Conservation (phyloP, 2,888 invertebrate genomes). For the Automeris io region DNA sequence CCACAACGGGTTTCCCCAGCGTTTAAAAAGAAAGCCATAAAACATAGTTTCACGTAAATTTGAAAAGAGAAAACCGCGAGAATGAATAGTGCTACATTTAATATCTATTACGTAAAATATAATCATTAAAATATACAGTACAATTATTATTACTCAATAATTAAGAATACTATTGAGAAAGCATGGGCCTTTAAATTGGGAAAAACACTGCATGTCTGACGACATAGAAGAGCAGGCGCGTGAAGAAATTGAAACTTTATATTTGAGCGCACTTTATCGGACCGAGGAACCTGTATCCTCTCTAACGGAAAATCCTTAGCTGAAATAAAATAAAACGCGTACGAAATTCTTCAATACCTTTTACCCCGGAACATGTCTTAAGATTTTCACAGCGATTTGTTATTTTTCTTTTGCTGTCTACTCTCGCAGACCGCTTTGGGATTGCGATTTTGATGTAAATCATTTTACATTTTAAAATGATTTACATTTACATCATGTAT, state of each 20-base stretch:
- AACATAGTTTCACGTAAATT: too few species aligned
- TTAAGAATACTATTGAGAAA: too few species aligned
- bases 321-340: slow-evolving; percentile 58
- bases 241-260: slow-evolving; percentile 71
- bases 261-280: slow-evolving; percentile 68
- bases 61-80: too few species aligned
- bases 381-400: slow-evolving; percentile 40
- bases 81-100: too few species aligned
- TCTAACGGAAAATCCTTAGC: slow-evolving; percentile 52
- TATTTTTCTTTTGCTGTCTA: slow-evolving; percentile 15
- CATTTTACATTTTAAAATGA: too few species aligned
- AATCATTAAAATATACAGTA: too few species aligned
- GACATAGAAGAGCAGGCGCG: slow-evolving; percentile 26
- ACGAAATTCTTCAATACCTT: slow-evolving; percentile 46
- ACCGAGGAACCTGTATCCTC: slow-evolving; percentile 51
- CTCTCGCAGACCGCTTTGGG: neutral
- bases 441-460: too few species aligned
- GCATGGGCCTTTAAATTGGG: slow-evolving; percentile 34
- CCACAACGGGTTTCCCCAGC: too few species aligned
- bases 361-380: slow-evolving; percentile 35
- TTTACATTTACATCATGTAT: too few species aligned
- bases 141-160: too few species aligned
- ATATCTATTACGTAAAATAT: too few species aligned
- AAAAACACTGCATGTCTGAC: slow-evolving; percentile 51
- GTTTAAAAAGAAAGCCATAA: too few species aligned